Conservation (phyloP, 2,113 vertebrate species). For the Petrocephalus zakoni region DNA sequence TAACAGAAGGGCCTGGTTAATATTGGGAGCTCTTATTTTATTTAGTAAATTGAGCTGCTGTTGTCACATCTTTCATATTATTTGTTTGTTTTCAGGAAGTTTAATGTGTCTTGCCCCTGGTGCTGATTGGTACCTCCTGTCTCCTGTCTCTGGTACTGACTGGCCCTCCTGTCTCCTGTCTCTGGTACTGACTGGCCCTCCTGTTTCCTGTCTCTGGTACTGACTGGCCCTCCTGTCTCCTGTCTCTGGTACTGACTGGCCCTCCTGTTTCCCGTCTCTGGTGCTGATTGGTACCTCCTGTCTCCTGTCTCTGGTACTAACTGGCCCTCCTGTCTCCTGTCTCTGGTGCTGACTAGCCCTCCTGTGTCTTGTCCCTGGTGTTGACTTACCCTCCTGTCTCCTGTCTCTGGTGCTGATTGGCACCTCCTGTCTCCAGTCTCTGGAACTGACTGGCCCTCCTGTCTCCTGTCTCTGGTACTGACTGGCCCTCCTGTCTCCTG, state of each 20-base stretch:
- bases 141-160: neutral
- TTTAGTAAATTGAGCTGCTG: neutral
- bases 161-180: slow-evolving; percentile 32
- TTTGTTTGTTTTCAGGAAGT: neutral
- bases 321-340: slow-evolving; percentile 33
- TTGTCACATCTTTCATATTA: neutral
- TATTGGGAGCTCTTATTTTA: neutral
- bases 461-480: slow-evolving; percentile 25
- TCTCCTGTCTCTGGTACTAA: neutral
- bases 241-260: slow-evolving; percentile 24
- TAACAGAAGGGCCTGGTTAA: neutral
- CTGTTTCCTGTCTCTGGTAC: neutral
- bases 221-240: slow-evolving; percentile 33
- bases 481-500: neutral
- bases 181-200: slow-evolving; percentile 31
- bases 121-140: slow-evolving; percentile 34
- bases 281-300: slow-evolving; percentile 33
- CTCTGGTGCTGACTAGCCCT: slow-evolving; percentile 30
- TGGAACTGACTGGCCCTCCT: slow-evolving; percentile 30
- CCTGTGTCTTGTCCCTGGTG: slow-evolving; percentile 14
- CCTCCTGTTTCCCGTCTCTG: slow-evolving; percentile 13
- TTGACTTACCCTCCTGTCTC: slow-evolving; percentile 32
- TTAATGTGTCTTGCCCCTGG: neutral
- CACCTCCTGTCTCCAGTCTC: slow-evolving; percentile 27
- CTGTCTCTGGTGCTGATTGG: slow-evolving; percentile 37